These are phyloP conservation scores for Pempheris klunzingeri DNA, from an alignment of 2,797 vertebrate genomes.

Conservation along the genomic window DNA sequence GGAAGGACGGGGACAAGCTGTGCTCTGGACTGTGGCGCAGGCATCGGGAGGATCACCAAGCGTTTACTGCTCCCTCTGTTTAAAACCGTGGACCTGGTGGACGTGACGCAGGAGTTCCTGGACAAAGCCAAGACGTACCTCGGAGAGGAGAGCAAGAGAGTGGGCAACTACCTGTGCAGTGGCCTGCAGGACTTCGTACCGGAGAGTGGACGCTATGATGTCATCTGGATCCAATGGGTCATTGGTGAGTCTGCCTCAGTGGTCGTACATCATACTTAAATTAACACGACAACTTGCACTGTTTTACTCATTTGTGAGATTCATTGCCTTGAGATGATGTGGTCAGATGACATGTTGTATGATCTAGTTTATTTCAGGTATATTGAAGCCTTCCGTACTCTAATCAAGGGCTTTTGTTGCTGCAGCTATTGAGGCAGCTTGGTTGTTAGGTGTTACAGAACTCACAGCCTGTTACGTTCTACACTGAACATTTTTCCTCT, in stretches of 20 bases:
- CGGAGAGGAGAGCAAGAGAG: constrained; percentile 90
- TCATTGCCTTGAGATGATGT: not conserved
- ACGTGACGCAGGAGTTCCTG: constrained; percentile 95
- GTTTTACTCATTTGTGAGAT: not conserved
- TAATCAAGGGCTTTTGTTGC: no score
- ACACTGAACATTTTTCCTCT: not conserved
- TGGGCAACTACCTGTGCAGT: constrained; percentile 92
- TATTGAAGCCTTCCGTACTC: not conserved
- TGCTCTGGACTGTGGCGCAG: constrained; percentile 95
- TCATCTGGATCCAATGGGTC: constrained; percentile 99
- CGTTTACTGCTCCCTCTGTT: constrained; percentile 94
- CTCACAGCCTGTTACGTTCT: not conserved
- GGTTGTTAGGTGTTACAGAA: not conserved
- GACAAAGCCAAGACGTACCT: constrained; percentile 92
- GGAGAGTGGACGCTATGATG: constrained; percentile 89
- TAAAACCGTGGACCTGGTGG: constrained; percentile 94
- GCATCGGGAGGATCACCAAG: constrained; percentile 96
- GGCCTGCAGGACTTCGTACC: constrained; percentile 96
- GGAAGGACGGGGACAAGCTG: constrained; percentile 87
- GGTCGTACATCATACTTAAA: not conserved
- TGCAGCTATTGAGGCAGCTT: not conserved
- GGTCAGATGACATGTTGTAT: not conserved
- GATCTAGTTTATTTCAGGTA: not conserved
- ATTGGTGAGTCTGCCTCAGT: constrained; percentile 88
- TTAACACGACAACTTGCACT: not conserved